Base-by-base conservation (phyloP, 2,797 vertebrate species). In the Enteromius fasciolatus region DNA sequence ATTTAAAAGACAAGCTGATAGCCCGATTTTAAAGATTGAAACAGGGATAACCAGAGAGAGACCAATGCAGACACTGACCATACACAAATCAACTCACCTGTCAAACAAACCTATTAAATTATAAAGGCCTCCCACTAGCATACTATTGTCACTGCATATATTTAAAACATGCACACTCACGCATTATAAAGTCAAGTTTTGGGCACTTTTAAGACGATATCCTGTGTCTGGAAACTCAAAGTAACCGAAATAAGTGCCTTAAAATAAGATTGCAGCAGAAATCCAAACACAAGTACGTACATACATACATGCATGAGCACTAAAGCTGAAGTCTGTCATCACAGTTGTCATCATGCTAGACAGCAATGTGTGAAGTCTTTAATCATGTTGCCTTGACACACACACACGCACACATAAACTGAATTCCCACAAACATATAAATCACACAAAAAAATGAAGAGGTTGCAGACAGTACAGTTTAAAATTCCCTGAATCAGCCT, bases 101-200 rank as follows among this genome's bases (percentile, higher is more conserved):
- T 76, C 86, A 83, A 83, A 82, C 73, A 76, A 87, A 82, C 83
- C 86, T 20, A 82, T 83, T 76, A 46, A 87, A 88, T 88, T 76
- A 84, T 36, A 54, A 31, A 2, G 33, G 17, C 72, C 78, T 84
- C 39, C 50, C 85, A 50, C 66, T 59, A 78, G 54, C 78, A 81
- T 68, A n/a, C 44, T 67, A n/a, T 83, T 73, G 80, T 86, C 90
- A 78, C 44, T 36, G 50, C 80, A 72, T 85, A 87, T 90, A 90
- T 88, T 87, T 82, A 4, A 87, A 57, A 67, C 39, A 17, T 39
- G 63, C 20, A 31, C 15, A 36, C 28, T 48, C 46, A 23, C 1
- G 20, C n/a, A 39, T 28, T 68, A 4, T 48, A 11, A 72, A 63
- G 2, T 48, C 18, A n/a, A 63, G 5, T 57, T 41, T 33, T 31